These are phyloP conservation scores for Hemibagrus guttatus DNA, from an alignment of 2,797 vertebrate genomes.

Conservation along the genomic window DNA sequence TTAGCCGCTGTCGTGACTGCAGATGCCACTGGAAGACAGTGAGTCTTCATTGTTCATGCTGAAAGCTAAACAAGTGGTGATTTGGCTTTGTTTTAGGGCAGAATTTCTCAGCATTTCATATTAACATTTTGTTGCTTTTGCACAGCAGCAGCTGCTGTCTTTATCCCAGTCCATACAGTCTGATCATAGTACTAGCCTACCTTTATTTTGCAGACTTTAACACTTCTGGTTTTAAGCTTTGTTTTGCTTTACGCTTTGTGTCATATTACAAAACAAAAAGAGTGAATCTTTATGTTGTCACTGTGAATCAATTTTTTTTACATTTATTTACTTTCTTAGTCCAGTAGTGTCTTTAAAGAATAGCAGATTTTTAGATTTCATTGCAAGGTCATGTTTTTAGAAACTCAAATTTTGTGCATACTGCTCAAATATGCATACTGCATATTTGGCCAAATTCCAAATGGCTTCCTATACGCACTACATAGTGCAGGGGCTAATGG, in stretches of 20 bases:
- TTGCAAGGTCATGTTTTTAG: not conserved
- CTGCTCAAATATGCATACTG: too few relatives aligned
- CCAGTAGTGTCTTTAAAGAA: not conserved
- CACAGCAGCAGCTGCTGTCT: slow-evolving; percentile 4
- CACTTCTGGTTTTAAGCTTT: not conserved
- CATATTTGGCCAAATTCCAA: not conserved
- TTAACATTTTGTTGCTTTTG: not conserved
- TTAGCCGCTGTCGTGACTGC: not conserved
- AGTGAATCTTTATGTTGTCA: not conserved
- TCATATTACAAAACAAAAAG: not conserved
- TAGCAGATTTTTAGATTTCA: not conserved
- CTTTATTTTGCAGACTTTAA: slow-evolving; percentile 9
- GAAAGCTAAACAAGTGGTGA: not conserved
- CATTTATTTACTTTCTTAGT: not conserved
- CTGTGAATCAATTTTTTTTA: too few relatives aligned
- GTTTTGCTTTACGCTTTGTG: not conserved
- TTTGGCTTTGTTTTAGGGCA: not conserved
- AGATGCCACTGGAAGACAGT: too few relatives aligned
- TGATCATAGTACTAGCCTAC: slow-evolving; percentile 63
- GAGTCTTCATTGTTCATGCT: not conserved
- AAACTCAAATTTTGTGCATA: not conserved
- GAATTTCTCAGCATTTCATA: not conserved
- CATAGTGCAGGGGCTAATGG: not conserved
- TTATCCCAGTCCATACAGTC: slow-evolving; percentile 41
- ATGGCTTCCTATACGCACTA: not conserved